A percentile compares a stretch with the other conserved stretches of the same genome.
These are phyloP conservation scores for Pseudoatta argentina DNA, from an alignment of 1,140 invertebrate species.

Conservation along the genomic window DNA sequence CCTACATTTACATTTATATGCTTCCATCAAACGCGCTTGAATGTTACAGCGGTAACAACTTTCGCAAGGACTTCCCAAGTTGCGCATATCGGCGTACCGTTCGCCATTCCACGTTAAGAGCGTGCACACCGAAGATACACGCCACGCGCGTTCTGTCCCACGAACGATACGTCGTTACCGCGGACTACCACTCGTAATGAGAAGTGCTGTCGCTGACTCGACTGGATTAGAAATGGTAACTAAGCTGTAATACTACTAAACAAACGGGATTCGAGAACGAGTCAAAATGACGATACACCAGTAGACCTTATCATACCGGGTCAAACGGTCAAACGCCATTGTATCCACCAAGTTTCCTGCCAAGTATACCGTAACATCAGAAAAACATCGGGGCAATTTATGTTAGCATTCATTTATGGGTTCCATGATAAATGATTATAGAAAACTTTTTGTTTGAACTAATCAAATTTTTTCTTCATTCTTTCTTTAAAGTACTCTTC, in stretches of 20 bases:
- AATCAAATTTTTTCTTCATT: not conserved
- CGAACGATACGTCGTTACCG: slow-evolving; percentile 50
- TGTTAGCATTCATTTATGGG: slow-evolving; percentile 36
- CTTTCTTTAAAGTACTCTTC: not conserved
- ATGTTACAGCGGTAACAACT: slow-evolving; percentile 64
- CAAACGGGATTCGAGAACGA: slow-evolving; percentile 61
- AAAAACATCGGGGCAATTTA: slow-evolving; percentile 39
- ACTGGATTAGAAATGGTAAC: slow-evolving; percentile 71
- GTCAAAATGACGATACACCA: slow-evolving; percentile 52
- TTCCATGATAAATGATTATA: slow-evolving; percentile 34
- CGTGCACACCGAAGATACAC: slow-evolving; percentile 45
- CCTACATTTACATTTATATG: slow-evolving; percentile 60
- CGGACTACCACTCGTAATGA: slow-evolving; percentile 64
- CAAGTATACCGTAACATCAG: slow-evolving; percentile 16
- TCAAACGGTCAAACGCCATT: slow-evolving; percentile 54
- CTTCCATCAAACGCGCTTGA: slow-evolving; percentile 58
- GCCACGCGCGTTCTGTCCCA: not conserved
- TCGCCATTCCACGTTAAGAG: slow-evolving; percentile 34
- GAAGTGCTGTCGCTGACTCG: slow-evolving; percentile 65
- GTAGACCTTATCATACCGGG: slow-evolving; percentile 44
- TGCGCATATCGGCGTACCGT: slow-evolving; percentile 42
- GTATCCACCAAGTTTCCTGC: not conserved
- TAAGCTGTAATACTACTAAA: slow-evolving; percentile 73
- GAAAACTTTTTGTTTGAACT: slow-evolving; percentile 3
- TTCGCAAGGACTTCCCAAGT: slow-evolving; percentile 60